These are phyloP conservation scores for Vultur gryphus DNA, from an alignment of 2,797 vertebrate genomes.

Conservation along the genomic window DNA sequence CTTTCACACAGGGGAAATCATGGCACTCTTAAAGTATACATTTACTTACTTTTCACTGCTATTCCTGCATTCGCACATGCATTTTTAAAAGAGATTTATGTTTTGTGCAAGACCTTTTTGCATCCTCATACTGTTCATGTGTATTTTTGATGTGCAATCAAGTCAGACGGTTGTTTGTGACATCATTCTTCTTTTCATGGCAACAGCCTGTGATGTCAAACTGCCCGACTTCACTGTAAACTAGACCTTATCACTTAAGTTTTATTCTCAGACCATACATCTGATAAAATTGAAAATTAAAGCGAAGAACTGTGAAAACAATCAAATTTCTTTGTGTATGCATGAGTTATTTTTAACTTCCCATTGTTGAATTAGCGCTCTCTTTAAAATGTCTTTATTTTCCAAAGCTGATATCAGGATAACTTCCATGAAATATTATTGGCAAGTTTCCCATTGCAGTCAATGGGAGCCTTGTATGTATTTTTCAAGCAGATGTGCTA, in stretches of 20 bases:
- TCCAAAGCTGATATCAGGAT: not conserved
- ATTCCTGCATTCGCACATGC: not conserved
- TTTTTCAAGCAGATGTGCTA: slow-evolving; percentile 47
- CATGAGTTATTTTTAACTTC: not conserved
- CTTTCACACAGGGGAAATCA: slow-evolving; percentile 40
- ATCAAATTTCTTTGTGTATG: not conserved
- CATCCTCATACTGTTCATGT: not conserved
- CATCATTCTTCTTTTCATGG: not conserved
- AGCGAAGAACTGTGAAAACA: not conserved
- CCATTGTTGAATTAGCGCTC: not conserved
- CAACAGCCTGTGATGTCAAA: not conserved
- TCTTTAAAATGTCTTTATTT: slow-evolving; percentile 27
- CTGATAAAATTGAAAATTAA: not conserved
- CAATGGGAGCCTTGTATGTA: slow-evolving; percentile 37
- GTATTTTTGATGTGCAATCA: not conserved
- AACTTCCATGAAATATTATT: slow-evolving; percentile 46
- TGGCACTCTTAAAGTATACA: not conserved
- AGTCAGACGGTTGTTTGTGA: not conserved
- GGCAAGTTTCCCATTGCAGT: slow-evolving; percentile 7
- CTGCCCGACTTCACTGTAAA: not conserved
- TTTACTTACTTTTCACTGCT: slow-evolving; percentile 14
- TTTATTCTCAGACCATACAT: not conserved
- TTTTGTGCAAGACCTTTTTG: not conserved
- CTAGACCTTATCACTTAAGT: not conserved
- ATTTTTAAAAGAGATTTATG: slow-evolving; percentile 15